A percentile compares a stretch with the other conserved stretches of the same genome.
Conservation (phyloP, 1,140 invertebrate genomes). For the Psix sp. region DNA sequence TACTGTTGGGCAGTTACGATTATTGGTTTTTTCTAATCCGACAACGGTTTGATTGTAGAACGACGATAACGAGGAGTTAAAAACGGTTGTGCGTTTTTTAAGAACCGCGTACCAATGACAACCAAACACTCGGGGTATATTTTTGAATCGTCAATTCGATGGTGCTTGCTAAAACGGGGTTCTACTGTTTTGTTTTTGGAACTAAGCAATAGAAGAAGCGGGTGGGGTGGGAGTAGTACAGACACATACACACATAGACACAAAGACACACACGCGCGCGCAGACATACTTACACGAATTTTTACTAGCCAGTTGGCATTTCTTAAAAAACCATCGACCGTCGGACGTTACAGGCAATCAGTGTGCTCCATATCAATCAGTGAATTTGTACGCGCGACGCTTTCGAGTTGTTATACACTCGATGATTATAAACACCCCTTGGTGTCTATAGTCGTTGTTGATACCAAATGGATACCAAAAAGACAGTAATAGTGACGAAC, state of each 20-base stretch:
- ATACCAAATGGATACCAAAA: constrained; percentile 51
- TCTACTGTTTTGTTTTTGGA: constrained; percentile 17
- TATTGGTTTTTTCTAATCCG: background rate
- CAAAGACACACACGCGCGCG: too few species aligned
- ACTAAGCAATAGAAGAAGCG: too few species aligned
- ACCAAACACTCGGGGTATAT: constrained; percentile 23
- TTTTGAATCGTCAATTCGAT: constrained; percentile 46
- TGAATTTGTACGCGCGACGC: constrained; percentile 43
- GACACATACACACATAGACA: too few species aligned
- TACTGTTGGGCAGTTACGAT: too few species aligned
- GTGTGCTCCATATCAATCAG: constrained; percentile 60
- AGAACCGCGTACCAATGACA: constrained; percentile 20
- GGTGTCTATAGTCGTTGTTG: constrained; percentile 44
- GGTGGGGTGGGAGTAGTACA: too few species aligned
- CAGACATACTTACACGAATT: too few species aligned
- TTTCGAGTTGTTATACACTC: constrained; percentile 45
- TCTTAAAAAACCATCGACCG: constrained; percentile 57
- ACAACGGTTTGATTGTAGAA: constrained; percentile 1
- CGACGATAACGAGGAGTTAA: constrained; percentile 34
- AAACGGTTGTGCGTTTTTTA: constrained; percentile 57
- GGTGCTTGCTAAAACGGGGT: too few species aligned
- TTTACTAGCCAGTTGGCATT: constrained; percentile 38
- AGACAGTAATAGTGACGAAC: constrained; percentile 38
- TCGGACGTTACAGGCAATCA: constrained; percentile 57
- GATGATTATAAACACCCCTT: constrained; percentile 49